Evolutionary conservation across 2,888 invertebrate species (phyloP).

Genomic region (Thereva nobilitata): DNA sequence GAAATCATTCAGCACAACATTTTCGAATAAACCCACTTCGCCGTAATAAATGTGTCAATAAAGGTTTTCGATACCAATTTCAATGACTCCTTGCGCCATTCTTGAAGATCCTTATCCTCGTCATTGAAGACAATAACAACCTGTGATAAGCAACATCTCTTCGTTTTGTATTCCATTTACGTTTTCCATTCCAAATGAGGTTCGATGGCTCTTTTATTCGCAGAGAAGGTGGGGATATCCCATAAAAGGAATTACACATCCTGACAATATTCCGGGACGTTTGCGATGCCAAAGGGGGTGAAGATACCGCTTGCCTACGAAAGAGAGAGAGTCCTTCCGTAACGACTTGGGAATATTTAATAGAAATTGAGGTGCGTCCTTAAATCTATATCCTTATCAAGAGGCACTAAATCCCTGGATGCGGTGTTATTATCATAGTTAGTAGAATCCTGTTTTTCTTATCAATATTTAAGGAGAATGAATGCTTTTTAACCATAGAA

Average conservation of each 20-base stretch:
- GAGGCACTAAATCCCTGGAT: conserved; percentile 20
- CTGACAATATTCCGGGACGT: not conserved
- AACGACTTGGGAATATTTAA: conserved; percentile 8
- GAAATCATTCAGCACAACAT: too few relatives aligned
- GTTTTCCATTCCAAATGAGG: conserved; percentile 26
- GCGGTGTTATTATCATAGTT: conserved; percentile 12
- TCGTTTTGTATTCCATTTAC: conserved; percentile 31
- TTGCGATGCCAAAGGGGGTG: too few relatives aligned
- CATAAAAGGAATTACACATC: conserved; percentile 25
- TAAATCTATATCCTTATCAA: conserved; percentile 23
- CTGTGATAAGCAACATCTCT: conserved; percentile 16
- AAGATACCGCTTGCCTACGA: too few relatives aligned
- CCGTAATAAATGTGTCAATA: conserved; percentile 11
- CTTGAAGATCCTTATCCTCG: conserved; percentile 27
- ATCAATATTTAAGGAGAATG: too few relatives aligned
- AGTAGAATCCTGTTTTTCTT: not conserved
- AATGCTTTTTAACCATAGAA: too few relatives aligned
- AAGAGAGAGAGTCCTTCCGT: not conserved
- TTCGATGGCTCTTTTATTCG: conserved; percentile 32
- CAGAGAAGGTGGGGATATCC: conserved; percentile 19
- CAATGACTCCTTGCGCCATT: conserved; percentile 16
- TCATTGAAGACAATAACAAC: conserved; percentile 23
- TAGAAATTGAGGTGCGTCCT: conserved; percentile 13
- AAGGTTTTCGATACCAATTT: conserved; percentile 12
- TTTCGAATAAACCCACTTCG: too few relatives aligned